Percentiles rank a stretch among this genome's conserved stretches.
Conservation (phyloP, 2,113 vertebrate genomes). For the Fregata magnificens region DNA sequence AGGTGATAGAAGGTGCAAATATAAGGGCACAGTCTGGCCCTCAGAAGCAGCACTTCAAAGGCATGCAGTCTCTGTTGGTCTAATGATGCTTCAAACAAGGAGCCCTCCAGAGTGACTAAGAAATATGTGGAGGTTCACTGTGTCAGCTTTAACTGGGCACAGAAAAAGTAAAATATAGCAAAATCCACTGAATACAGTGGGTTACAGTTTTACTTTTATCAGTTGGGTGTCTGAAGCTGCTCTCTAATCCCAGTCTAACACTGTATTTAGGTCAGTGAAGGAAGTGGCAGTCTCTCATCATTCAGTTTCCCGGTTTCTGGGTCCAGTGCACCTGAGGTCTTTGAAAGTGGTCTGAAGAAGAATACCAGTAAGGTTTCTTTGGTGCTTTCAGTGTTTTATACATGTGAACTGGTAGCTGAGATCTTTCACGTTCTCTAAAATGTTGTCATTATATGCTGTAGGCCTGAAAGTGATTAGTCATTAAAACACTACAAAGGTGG, state of each 20-base stretch:
- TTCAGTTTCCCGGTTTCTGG: conserved; percentile 73
- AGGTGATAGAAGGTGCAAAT: neutral
- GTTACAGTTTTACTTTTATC: neutral
- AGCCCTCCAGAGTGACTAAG: neutral
- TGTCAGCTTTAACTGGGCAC: neutral
- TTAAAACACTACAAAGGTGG: accelerated
- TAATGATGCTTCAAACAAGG: neutral
- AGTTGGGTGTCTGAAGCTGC: neutral
- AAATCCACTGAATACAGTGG: neutral
- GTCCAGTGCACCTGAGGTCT: conserved; percentile 63
- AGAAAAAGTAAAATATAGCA: neutral
- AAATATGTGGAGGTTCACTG: neutral
- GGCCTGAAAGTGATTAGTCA: neutral
- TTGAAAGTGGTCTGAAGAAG: conserved; percentile 73
- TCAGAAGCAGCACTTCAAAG: neutral
- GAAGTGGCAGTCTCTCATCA: conserved; percentile 71
- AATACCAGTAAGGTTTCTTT: conserved; percentile 77
- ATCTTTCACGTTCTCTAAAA: neutral
- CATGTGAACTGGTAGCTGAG: neutral
- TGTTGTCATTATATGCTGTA: neutral
- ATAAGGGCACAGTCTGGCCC: neutral
- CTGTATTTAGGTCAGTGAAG: conserved; percentile 82
- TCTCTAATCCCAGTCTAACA: neutral
- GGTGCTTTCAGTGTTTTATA: neutral
- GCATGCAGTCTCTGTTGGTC: neutral